Conservation (phyloP, 2,797 vertebrate species). For the Pampus argenteus region DNA sequence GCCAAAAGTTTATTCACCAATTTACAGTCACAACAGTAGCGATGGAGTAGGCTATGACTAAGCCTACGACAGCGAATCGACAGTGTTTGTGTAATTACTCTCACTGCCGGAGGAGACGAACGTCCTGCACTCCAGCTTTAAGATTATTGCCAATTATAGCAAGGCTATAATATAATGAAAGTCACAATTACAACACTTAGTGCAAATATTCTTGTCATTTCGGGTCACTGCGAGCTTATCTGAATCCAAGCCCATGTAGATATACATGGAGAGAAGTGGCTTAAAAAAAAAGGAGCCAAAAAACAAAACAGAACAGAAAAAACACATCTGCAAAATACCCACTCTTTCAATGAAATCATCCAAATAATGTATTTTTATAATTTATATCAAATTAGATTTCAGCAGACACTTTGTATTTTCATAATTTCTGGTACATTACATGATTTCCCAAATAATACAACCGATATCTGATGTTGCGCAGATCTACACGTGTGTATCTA, state of each 20-base stretch:
- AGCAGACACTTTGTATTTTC: constrained; percentile 14
- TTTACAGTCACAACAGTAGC: too few species aligned
- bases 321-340: background rate
- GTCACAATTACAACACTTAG: background rate
- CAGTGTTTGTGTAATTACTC: too few species aligned
- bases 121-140: too few species aligned
- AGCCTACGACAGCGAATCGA: too few species aligned
- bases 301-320: background rate
- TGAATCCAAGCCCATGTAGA: background rate
- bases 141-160: constrained; percentile 15
- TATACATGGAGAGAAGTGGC: background rate
- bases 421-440: background rate
- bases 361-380: constrained; percentile 19
- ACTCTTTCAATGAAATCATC: constrained; percentile 6
- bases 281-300: background rate
- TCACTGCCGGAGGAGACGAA: too few species aligned
- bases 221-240: background rate
- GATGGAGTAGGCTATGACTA: too few species aligned
- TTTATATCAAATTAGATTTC: constrained; percentile 10
- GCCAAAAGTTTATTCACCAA: too few species aligned
- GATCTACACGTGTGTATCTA: constrained; percentile 1
- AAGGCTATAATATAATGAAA: background rate
- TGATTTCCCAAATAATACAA: background rate
- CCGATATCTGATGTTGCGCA: background rate
- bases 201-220: constrained; percentile 14